These are phyloP conservation scores for Hydraecia micacea DNA, from an alignment of 2,888 invertebrate genomes.

Conservation along the genomic window DNA sequence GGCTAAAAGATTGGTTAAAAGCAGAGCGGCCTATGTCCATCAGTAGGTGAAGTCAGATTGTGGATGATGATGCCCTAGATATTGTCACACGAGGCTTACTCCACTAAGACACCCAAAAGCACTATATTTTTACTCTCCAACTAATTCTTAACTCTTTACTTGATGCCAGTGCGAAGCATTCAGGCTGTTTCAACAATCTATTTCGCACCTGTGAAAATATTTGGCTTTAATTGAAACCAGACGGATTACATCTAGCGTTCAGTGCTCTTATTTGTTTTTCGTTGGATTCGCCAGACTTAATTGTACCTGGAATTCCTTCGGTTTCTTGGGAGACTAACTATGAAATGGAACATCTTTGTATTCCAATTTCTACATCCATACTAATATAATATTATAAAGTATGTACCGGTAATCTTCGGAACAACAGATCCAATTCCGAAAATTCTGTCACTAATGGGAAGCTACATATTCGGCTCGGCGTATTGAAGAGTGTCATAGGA, in stretches of 20 bases:
- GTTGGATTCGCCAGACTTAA: background rate
- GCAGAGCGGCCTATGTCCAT: background rate
- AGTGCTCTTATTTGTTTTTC: slow-evolving; percentile 26
- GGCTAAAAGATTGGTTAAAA: too few species aligned
- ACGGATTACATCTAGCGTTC: slow-evolving; percentile 9
- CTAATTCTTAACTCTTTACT: background rate
- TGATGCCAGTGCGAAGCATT: background rate
- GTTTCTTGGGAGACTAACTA: background rate
- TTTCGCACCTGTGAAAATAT: slow-evolving; percentile 56
- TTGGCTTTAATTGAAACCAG: slow-evolving; percentile 40
- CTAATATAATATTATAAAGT: background rate
- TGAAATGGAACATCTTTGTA: slow-evolving; percentile 8
- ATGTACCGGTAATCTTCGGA: background rate
- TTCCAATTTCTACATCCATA: background rate
- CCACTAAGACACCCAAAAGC: background rate
- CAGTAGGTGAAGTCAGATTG: background rate
- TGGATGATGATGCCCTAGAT: background rate
- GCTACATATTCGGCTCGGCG: background rate
- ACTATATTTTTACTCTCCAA: background rate
- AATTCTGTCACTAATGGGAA: background rate
- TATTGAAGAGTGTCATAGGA: background rate
- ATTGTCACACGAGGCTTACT: background rate
- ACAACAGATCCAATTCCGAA: background rate
- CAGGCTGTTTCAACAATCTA: slow-evolving; percentile 16
- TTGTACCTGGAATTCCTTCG: slow-evolving; percentile 24